These are phyloP conservation scores for Spea multiplicata DNA, from an alignment of 2,113 vertebrate species.

Conservation along the genomic window DNA sequence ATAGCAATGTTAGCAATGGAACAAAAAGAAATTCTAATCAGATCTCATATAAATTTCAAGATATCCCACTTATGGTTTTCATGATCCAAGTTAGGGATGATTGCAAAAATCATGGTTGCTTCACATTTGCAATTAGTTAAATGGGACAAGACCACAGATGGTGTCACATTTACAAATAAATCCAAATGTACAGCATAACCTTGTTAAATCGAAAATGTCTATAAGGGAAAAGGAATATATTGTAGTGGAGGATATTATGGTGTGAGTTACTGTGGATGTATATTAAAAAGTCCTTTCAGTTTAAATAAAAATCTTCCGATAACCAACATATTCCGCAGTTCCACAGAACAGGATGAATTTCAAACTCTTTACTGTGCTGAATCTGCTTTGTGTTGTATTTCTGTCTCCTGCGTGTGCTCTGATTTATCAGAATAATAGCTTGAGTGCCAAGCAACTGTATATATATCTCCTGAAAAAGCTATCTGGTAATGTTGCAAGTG, in stretches of 20 bases:
- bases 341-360: slow-evolving; percentile 31
- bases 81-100: slow-evolving; percentile 40
- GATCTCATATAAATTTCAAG: slow-evolving; percentile 47
- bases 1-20: slow-evolving; percentile 43
- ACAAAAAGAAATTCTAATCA: slow-evolving; percentile 47
- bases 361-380: slow-evolving; percentile 41
- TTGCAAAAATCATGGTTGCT: slow-evolving; percentile 48
- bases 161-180: slow-evolving; percentile 40
- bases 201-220: slow-evolving; percentile 38
- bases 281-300: slow-evolving; percentile 29
- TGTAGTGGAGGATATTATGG: slow-evolving; percentile 34
- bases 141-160: slow-evolving; percentile 47
- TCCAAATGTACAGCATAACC: slow-evolving; percentile 29
- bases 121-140: slow-evolving; percentile 46
- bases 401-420: slow-evolving; percentile 24
- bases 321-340: slow-evolving; percentile 30
- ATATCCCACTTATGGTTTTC: slow-evolving; percentile 44
- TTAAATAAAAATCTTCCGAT: slow-evolving; percentile 44
- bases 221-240: slow-evolving; percentile 18
- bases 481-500: slow-evolving; percentile 21
- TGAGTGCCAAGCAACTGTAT: slow-evolving; percentile 37
- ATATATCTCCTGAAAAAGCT: slow-evolving; percentile 35
- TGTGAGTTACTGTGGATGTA: slow-evolving; percentile 43
- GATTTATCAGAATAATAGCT: slow-evolving; percentile 45
- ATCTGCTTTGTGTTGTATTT: slow-evolving; percentile 46